Conservation (phyloP, 2,888 invertebrate genomes). For the Dolomedes plantarius region DNA sequence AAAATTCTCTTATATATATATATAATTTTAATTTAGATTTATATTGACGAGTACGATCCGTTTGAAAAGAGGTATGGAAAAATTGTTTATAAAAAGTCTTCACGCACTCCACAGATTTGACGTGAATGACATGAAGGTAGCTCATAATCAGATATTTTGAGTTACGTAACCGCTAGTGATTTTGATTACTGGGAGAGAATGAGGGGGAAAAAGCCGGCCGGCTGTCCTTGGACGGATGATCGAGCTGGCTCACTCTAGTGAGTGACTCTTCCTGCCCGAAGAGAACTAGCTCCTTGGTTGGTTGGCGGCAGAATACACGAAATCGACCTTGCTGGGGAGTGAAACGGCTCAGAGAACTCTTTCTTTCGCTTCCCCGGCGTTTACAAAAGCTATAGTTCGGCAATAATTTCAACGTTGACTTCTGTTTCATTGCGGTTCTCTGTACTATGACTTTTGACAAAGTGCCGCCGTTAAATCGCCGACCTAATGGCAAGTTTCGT, state of each 20-base stretch:
- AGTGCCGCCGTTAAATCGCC: conserved; percentile 45
- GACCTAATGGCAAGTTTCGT: conserved; percentile 62
- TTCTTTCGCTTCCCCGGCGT: conserved; percentile 10
- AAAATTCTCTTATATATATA: too few species aligned
- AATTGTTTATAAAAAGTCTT: too few species aligned
- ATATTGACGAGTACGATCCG: too few species aligned
- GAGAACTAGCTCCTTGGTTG: conserved; percentile 7
- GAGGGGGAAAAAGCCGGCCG: conserved; percentile 16
- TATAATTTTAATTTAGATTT: too few species aligned
- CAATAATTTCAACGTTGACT: conserved; percentile 22
- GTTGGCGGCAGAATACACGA: conserved; percentile 25
- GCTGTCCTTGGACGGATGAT: conserved; percentile 28
- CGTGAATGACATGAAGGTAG: too few species aligned
- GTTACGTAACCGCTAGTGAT: conserved; percentile 1
- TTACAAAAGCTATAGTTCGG: conserved; percentile 15
- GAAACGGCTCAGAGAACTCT: conserved; percentile 19
- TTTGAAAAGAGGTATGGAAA: too few species aligned
- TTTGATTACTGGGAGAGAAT: not conserved
- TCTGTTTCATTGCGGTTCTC: conserved; percentile 17
- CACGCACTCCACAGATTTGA: too few species aligned
- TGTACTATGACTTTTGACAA: conserved; percentile 63
- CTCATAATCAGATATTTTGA: too few species aligned
- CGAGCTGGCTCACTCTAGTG: conserved; percentile 11
- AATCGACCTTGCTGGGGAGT: not conserved
- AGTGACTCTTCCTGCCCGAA: conserved; percentile 3